A percentile compares a stretch with the other conserved stretches of the same genome.
Conservation (phyloP, 1,140 invertebrate genomes). For the Pissodes strobi region DNA sequence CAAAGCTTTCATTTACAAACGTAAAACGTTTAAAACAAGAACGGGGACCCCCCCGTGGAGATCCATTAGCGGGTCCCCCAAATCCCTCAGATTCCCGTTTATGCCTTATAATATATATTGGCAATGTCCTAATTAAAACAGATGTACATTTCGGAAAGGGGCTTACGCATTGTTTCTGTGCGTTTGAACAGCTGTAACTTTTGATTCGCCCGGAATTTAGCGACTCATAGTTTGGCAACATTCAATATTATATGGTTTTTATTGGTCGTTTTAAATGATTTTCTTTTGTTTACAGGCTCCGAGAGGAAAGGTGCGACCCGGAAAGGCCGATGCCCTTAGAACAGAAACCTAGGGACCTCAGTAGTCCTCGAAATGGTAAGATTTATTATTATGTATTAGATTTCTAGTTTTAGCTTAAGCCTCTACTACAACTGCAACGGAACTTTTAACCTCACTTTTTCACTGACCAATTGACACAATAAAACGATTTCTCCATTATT, state of each 20-base stretch:
- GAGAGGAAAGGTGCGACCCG: slow-evolving; percentile 80
- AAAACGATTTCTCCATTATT: too few relatives aligned
- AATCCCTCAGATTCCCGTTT: slow-evolving; percentile 20
- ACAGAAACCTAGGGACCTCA: slow-evolving; percentile 78
- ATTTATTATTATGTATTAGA: slow-evolving; percentile 22
- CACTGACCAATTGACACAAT: too few relatives aligned
- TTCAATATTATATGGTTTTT: too few relatives aligned
- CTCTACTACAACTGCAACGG: too few relatives aligned
- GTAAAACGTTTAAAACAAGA: slow-evolving; percentile 30
- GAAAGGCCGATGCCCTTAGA: slow-evolving; percentile 77
- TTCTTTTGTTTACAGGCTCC: slow-evolving; percentile 77
- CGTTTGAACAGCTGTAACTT: too few relatives aligned
- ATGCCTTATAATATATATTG: slow-evolving; percentile 28
- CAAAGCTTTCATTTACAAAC: slow-evolving; percentile 33
- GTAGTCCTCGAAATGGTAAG: slow-evolving; percentile 86
- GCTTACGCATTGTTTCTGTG: too few relatives aligned
- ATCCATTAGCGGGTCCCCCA: slow-evolving; percentile 25
- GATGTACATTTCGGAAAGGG: slow-evolving; percentile 13
- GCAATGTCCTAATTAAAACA: slow-evolving; percentile 25
- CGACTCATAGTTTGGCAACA: too few relatives aligned
- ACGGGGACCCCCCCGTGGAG: slow-evolving; percentile 16
- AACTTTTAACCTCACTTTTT: too few relatives aligned
- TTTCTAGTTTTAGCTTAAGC: too few relatives aligned
- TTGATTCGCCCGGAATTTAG: too few relatives aligned
- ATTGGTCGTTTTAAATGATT: slow-evolving; percentile 43